A percentile compares a stretch with the other conserved stretches of the same genome.
Evolutionary conservation across 2,113 vertebrate species (phyloP).

Genomic region (Bambusicola thoracicus): DNA sequence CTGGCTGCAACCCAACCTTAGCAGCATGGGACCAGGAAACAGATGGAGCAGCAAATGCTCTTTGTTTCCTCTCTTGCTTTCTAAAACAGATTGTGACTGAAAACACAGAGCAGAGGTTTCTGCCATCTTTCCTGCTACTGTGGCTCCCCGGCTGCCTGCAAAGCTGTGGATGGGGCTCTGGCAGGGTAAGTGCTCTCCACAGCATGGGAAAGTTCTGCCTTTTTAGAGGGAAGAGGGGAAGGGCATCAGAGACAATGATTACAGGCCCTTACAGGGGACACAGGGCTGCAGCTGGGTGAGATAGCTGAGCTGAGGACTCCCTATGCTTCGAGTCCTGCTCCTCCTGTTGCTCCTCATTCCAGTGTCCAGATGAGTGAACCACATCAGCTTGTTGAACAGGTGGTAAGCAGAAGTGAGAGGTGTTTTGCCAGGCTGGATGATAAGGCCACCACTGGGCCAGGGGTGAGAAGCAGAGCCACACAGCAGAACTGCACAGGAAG

Average conservation of each 20-base stretch:
- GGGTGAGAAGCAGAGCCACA: background rate
- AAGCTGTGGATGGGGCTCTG: background rate
- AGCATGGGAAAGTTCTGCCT: background rate
- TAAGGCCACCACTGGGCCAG: background rate
- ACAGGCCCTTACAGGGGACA: background rate
- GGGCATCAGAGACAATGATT: background rate
- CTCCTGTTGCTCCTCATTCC: background rate
- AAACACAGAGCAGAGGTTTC: constrained; percentile 9
- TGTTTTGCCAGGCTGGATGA: background rate
- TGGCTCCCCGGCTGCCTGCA: background rate
- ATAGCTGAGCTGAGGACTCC: background rate
- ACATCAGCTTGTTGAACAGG: background rate
- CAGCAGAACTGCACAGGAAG: rapidly evolving
- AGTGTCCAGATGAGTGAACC: background rate
- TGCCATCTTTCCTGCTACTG: background rate
- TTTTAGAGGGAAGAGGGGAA: background rate
- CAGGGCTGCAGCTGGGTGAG: background rate
- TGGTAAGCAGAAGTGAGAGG: background rate
- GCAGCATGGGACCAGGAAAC: background rate
- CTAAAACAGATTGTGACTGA: constrained; percentile 22
- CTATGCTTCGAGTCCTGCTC: background rate
- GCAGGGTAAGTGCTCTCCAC: background rate
- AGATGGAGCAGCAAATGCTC: constrained; percentile 63
- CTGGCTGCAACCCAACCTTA: constrained; percentile 35
- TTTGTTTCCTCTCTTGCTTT: constrained; percentile 21